A percentile compares a stretch with the other conserved stretches of the same genome.
Evolutionary conservation across 2,113 vertebrate species (phyloP).

Genomic region (Chrysochloris asiatica): DNA sequence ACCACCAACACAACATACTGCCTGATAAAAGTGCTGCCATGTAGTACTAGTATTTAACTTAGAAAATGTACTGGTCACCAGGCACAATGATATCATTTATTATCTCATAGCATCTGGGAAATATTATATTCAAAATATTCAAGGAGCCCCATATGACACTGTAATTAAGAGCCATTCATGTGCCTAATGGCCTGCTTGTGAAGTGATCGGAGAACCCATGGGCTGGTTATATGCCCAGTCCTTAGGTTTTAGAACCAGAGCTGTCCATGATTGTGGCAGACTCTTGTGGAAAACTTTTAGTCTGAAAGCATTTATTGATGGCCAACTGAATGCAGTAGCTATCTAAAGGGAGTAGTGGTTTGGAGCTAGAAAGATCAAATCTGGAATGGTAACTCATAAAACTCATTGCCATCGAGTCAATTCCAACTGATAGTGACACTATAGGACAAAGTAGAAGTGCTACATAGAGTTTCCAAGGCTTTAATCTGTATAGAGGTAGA

Average conservation of each 20-base stretch:
- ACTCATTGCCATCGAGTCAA: background rate
- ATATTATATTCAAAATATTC: conserved; percentile 49
- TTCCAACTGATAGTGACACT: background rate
- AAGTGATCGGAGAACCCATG: background rate
- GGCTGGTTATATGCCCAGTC: too few relatives aligned
- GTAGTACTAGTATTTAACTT: background rate
- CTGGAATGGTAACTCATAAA: background rate
- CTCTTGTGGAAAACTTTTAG: background rate
- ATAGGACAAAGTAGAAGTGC: too few relatives aligned
- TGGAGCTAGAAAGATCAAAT: background rate
- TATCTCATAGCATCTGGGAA: conserved; percentile 21
- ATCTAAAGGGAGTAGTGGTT: background rate
- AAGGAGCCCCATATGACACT: background rate
- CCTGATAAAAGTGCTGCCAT: background rate
- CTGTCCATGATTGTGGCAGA: background rate
- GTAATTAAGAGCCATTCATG: background rate
- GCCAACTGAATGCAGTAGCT: background rate
- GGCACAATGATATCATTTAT: conserved; percentile 13
- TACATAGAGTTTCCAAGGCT: background rate
- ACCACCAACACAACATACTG: too few relatives aligned
- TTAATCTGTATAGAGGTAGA: background rate
- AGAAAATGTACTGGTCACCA: background rate
- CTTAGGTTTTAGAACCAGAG: too few relatives aligned
- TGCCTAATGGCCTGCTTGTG: background rate
- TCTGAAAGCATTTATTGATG: background rate